Base-by-base conservation (phyloP, 1,140 invertebrate species). In the Papilio glaucus region DNA sequence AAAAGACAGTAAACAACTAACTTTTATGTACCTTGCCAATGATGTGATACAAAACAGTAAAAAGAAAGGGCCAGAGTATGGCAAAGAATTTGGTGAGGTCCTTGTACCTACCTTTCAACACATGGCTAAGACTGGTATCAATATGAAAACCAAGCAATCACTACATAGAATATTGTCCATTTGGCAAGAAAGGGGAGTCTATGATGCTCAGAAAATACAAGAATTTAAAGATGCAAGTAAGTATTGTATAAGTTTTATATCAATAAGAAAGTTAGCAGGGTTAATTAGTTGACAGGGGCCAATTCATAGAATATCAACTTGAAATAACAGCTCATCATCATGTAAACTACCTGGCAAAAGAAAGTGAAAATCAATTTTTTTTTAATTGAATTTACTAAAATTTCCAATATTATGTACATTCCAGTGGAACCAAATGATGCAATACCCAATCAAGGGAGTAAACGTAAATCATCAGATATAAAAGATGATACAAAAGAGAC, bases 41-140 rank as follows among this genome's bases (percentile, higher is more conserved):
- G 99, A 99, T 95, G 98, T 99, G 26, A 98, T 99, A 77, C 99
- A 99, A 90, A 99, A 99, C 85, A 98, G 98, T 86, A 98, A 98
- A 85, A 99, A 99, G 85, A 99, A 99, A 93, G 98, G 98, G 0
- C 98, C 98, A 6, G 98, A 99, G 91, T 99, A 98, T 94, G 96
- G 97, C 10, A 97, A 96, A 90, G 97, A 97, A 84, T 98, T 97
- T 93, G 96, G 95, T 8, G 94, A 94, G 71, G 95, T 96, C 12
- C 89, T 98, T 15, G 95, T 95, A 74, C 97, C 96, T 86, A 96
- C 97, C 1, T 97, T 98, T 81, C 95, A 96, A 76, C 95, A 97
- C 77, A 97, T 98, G 93, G 96, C 96, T 18, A 91, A 94, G 42
- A 94, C 94, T 33, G 94, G 94, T 9, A 95, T 95, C 37, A 96